Percentiles rank a stretch among this genome's conserved stretches.
Evolutionary conservation across 2,113 vertebrate species (phyloP).

Genomic region (Sterna hirundo): DNA sequence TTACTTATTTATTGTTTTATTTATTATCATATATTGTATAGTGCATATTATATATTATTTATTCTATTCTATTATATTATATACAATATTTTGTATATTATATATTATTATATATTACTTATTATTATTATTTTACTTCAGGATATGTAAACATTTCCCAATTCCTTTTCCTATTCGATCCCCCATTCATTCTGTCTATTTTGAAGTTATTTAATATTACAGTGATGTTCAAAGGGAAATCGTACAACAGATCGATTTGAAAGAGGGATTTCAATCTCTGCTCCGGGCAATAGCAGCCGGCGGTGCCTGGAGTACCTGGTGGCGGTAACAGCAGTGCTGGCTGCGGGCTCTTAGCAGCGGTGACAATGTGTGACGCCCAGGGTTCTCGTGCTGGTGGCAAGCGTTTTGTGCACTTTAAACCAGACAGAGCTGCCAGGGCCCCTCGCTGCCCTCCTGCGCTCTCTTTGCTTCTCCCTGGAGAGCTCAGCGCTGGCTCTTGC

Average conservation of each 20-base stretch:
- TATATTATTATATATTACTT: not conserved
- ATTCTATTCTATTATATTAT: too few species aligned
- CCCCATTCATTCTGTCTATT: not conserved
- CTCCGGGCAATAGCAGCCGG: not conserved
- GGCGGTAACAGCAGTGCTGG: fast-evolving
- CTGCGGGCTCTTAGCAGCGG: not conserved
- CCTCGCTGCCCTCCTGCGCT: not conserved
- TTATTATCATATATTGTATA: too few species aligned
- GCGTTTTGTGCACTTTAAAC: not conserved
- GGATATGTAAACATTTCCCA: not conserved
- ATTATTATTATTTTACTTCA: not conserved
- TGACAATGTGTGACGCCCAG: fast-evolving
- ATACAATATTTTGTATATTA: too few species aligned
- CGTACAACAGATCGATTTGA: not conserved
- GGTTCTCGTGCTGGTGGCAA: not conserved
- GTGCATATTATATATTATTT: too few species aligned
- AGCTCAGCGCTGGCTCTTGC: not conserved
- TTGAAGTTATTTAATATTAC: not conserved
- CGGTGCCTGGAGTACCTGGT: not conserved
- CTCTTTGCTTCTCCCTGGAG: not conserved
- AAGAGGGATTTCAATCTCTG: not conserved
- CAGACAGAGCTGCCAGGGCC: not conserved
- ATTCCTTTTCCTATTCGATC: not conserved
- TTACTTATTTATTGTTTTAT: too few species aligned
- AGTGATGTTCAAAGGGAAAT: not conserved